These are phyloP conservation scores for Megastigmus dorsalis DNA, from an alignment of 2,888 invertebrate species.

Conservation along the genomic window DNA sequence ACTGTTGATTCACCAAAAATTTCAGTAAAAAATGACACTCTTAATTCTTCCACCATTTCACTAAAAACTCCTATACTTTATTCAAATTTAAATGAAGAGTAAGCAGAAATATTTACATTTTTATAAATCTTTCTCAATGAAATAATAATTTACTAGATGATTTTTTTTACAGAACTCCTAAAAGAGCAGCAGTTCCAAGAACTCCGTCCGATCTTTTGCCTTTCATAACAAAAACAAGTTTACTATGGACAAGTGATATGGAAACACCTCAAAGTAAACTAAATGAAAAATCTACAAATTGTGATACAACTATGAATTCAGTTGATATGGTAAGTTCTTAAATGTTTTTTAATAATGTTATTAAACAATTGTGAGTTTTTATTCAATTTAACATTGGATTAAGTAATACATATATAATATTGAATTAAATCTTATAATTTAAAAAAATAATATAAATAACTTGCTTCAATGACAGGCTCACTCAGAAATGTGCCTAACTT, in stretches of 20 bases:
- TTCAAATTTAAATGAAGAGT: slow-evolving; percentile 47
- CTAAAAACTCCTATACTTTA: slow-evolving; percentile 53
- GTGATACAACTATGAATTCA: slow-evolving; percentile 33
- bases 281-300: slow-evolving; percentile 23
- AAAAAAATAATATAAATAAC: neutral
- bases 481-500: slow-evolving; percentile 20
- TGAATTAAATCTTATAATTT: neutral
- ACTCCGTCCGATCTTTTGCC: slow-evolving; percentile 64
- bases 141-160: neutral
- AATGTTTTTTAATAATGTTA: neutral
- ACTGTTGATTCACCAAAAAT: slow-evolving; percentile 33
- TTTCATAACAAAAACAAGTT: slow-evolving; percentile 61
- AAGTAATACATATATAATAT: neutral
- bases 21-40: slow-evolving; percentile 35
- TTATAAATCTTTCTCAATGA: neutral
- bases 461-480: neutral
- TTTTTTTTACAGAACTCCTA: slow-evolving; percentile 57
- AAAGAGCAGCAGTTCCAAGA: slow-evolving; percentile 59
- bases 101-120: slow-evolving; percentile 13
- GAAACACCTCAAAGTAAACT: slow-evolving; percentile 63
- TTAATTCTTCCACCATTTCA: slow-evolving; percentile 39
- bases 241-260: slow-evolving; percentile 66
- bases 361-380: too few relatives aligned
- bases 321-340: slow-evolving; percentile 32
- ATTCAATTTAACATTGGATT: neutral